Conservation (phyloP, 2,797 vertebrate genomes). For the Spinus pinus region DNA sequence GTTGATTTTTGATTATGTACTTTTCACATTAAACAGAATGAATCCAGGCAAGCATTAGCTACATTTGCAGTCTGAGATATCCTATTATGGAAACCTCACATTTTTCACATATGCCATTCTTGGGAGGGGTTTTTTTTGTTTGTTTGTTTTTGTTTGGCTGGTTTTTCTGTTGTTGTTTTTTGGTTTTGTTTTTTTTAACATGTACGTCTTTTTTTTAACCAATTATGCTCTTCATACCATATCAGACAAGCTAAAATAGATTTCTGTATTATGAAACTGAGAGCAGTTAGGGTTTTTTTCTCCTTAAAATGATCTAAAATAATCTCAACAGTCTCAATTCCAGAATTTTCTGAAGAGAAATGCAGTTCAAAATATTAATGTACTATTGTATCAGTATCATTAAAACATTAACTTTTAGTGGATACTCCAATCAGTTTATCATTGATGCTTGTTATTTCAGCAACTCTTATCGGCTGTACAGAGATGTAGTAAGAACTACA, state of each 20-base stretch:
- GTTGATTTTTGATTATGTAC: not conserved
- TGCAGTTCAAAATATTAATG: not conserved
- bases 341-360: not conserved
- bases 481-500: not conserved
- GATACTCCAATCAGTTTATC: not conserved
- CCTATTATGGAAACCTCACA: not conserved
- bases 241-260: not conserved
- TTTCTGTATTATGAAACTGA: not conserved
- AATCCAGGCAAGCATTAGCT: not conserved
- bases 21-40: not conserved
- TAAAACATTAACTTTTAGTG: not conserved
- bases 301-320: not conserved
- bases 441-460: not conserved
- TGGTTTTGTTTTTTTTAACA: not conserved
- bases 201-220: not conserved
- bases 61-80: not conserved
- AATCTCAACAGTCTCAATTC: not conserved
- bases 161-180: too few species aligned
- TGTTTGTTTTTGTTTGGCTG: too few species aligned
- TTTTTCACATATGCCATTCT: not conserved
- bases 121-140: not conserved
- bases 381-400: not conserved
- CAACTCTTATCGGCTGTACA: not conserved
- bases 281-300: not conserved
- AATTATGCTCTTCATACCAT: not conserved